Conservation (phyloP, 2,113 vertebrate genomes). For the Ameiurus melas region DNA sequence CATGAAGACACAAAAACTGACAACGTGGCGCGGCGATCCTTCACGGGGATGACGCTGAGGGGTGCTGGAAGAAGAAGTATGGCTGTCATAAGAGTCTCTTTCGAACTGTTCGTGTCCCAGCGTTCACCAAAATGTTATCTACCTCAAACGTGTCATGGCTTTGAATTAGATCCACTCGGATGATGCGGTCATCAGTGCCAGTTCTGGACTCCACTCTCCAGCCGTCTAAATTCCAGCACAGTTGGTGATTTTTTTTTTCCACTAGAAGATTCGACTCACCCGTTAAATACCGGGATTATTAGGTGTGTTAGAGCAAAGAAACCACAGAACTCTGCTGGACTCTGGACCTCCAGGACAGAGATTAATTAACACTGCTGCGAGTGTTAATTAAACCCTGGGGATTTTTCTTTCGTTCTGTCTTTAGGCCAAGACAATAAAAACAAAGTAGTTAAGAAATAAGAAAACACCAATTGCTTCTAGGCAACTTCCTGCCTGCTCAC, state of each 20-base stretch:
- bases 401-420: neutral
- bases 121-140: neutral
- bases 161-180: neutral
- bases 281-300: neutral
- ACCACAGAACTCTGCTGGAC: neutral
- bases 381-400: constrained; percentile 22
- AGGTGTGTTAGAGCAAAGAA: neutral
- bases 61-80: neutral
- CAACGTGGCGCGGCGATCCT: neutral
- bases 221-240: neutral
- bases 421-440: neutral
- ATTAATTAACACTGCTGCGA: constrained; percentile 11
- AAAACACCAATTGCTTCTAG: neutral
- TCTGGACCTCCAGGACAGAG: constrained; percentile 10
- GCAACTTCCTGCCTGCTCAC: neutral
- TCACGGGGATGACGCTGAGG: neutral
- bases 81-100: neutral
- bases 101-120: neutral
- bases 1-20: constrained; percentile 6
- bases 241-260: neutral
- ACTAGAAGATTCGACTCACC: neutral
- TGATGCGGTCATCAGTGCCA: neutral
- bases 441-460: neutral
- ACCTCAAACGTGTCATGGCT: neutral
- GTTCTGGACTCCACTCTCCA: neutral